Evolutionary conservation across 2,113 vertebrate species (phyloP), one percentile per base, ranked within the genome.

Genomic region (Pteronura brasiliensis): DNA sequence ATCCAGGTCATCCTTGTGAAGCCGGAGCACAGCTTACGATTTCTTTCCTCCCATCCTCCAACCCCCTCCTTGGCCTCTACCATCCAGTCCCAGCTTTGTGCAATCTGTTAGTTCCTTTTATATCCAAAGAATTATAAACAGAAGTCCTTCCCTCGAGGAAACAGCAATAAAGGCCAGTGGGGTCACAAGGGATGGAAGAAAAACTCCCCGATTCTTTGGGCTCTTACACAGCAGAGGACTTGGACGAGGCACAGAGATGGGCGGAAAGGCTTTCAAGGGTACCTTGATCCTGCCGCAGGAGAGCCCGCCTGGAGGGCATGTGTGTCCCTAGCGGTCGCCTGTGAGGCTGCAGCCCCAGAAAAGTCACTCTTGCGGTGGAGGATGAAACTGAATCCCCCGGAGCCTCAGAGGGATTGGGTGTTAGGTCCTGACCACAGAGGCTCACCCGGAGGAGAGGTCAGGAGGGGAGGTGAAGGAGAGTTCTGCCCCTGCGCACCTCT

Each of bases 41-140:
- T 39, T 59, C 72, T n/a, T 31, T 57, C 90, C 18, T 55, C 21
- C 13, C 13, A 14, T 57, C 42, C 65, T 93, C 67, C 71, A 84
- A 3, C 14, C 17, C 12, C 18, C 15, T 63, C 42, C 44, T 72
- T 84, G 39, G 52, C 63, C 34, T 65, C 59, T 61, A 20, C 93
- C 61, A 49, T 83, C 21, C 47, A 72, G 42, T 42, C 90, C 85
- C 67, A 79, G 27, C 80, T 88, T 36, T 85, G 61, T 42, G 29
- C 96, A 85, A 77, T 93, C 81, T 96, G 81, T 96, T 96, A 87
- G 93, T 97, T 98, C 97, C 93, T 97, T 97, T 97, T 93, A 79
- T 81, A 98, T 52, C 97, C 93, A 85, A 98, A 98, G 93, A 98
- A 88, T 97, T 97, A 44, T 93, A 94, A 97, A 89, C 77, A 97